Evolutionary conservation across 2,797 vertebrate genomes (phyloP), one percentile per base, ranked within the genome.

Genomic region (Limosa lapponica): DNA sequence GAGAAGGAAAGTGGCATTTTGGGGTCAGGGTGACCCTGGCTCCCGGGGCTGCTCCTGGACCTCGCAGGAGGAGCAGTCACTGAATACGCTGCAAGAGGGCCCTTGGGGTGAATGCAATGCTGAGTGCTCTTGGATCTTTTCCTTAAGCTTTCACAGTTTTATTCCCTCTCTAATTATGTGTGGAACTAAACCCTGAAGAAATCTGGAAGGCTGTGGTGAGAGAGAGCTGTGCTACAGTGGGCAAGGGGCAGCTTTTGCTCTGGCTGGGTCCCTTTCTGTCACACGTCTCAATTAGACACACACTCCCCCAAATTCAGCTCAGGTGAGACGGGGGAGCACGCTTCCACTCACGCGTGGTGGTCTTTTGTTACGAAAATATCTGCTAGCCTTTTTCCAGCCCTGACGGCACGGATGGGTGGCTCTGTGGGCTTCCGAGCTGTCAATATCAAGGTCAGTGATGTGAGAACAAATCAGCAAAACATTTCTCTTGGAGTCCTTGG

Each of bases 311-410:
- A 23, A 30, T 44, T 9, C 24, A 15, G 55, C 7, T 43, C 57
- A 15, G 5, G 13, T 18, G 46, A 43, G 77, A 27, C 0, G 0
- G 52, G 17, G 54, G n/a, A 62, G 30, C 51, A 25, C 0, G 0
- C 10, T 84, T 52, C 32, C 20, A 6, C 36, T 90, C 62, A 23
- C 0, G 1, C 2, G 1, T 11, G 54, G 10, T 32, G 27, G 27
- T 49, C 37, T 30, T 74, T 37, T 62, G 62, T 32, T 85, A 49
- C 39, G 62, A 58, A 79, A 73, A 65, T 39, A 43, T 39, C 66
- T 82, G 62, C 61, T 77, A 89, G n/a, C 19, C 65, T 72, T 75
- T 74, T 71, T 30, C 34, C 39, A 82, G 62, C 86, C 64, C 8
- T 43, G 66, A 3, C 39, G 77, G 39, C 43, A 3, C 0, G 73